Conservation (phyloP, 1,140 invertebrate species). For the Nymphalis io region DNA sequence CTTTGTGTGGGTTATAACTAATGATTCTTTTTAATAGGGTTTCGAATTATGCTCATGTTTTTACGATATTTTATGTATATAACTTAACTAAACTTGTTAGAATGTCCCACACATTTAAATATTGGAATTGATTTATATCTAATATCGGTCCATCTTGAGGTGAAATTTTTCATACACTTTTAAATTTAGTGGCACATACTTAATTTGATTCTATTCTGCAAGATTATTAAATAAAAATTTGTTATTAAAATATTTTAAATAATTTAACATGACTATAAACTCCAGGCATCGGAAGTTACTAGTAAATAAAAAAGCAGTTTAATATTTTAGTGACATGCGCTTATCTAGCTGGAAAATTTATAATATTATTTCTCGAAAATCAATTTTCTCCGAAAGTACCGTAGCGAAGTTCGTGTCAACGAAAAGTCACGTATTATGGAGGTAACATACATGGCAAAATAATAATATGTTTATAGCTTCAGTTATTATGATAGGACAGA, state of each 20-base stretch:
- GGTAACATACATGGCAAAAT: conserved; percentile 1
- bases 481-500: conserved; percentile 13
- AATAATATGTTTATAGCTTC: conserved; percentile 10
- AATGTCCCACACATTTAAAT: too few relatives aligned
- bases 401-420: conserved; percentile 3
- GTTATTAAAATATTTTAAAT: too few relatives aligned
- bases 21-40: not conserved
- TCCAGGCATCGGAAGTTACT: too few relatives aligned
- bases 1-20: not conserved
- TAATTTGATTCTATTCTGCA: too few relatives aligned
- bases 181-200: too few relatives aligned
- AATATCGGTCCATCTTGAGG: too few relatives aligned
- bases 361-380: conserved; percentile 23
- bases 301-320: not conserved
- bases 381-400: conserved; percentile 25
- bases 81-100: too few relatives aligned
- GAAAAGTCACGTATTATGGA: conserved; percentile 25
- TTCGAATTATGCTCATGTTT: not conserved
- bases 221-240: too few relatives aligned
- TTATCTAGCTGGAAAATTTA: conserved; percentile 18
- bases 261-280: too few relatives aligned
- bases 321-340: conserved; percentile 17
- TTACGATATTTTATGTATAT: not conserved
- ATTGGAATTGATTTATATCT: too few relatives aligned
- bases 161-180: too few relatives aligned